Conservation (phyloP, 2,888 invertebrate genomes). For the Pachliopta kotzebuea region DNA sequence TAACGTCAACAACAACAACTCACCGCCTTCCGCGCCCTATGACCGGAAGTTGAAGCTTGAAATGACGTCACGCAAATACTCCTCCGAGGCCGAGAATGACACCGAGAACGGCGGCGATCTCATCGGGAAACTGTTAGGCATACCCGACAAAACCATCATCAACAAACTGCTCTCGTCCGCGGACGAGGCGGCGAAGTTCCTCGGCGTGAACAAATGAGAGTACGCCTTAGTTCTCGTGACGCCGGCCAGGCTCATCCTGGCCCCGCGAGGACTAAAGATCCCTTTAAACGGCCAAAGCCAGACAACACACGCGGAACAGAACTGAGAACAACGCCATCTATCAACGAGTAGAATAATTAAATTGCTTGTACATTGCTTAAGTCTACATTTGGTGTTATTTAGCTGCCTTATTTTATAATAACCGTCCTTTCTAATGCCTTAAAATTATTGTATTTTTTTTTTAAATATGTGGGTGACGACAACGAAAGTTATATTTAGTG, state of each 20-base stretch:
- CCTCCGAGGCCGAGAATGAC: conserved; percentile 72
- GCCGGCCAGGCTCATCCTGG: conserved; percentile 70
- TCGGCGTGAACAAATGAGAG: conserved; percentile 89
- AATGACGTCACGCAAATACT: conserved; percentile 74
- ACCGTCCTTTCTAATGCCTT: conserved; percentile 72
- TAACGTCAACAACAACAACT: conserved; percentile 78
- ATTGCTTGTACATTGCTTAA: conserved; percentile 36
- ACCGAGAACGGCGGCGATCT: conserved; percentile 85
- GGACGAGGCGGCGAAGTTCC: conserved; percentile 92
- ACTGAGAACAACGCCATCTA: conserved; percentile 55
- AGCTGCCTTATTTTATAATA: conserved; percentile 65
- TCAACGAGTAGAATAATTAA: conserved; percentile 47
- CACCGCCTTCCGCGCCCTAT: conserved; percentile 77
- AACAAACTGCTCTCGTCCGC: conserved; percentile 91
- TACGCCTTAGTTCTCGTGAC: conserved; percentile 78
- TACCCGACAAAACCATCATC: conserved; percentile 91
- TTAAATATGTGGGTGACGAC: conserved; percentile 55
- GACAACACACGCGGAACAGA: conserved; percentile 40
- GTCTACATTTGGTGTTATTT: conserved; percentile 52
- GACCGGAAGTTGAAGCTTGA: conserved; percentile 77
- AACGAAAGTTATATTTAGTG: conserved; percentile 68
- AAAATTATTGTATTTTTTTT: conserved; percentile 42
- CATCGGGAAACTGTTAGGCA: conserved; percentile 93
- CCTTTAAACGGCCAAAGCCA: conserved; percentile 44
- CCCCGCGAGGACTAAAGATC: conserved; percentile 70